A percentile compares a stretch with the other conserved stretches of the same genome.
Evolutionary conservation across 1,140 invertebrate species (phyloP).

Genomic region (Lepidurus packardi): DNA sequence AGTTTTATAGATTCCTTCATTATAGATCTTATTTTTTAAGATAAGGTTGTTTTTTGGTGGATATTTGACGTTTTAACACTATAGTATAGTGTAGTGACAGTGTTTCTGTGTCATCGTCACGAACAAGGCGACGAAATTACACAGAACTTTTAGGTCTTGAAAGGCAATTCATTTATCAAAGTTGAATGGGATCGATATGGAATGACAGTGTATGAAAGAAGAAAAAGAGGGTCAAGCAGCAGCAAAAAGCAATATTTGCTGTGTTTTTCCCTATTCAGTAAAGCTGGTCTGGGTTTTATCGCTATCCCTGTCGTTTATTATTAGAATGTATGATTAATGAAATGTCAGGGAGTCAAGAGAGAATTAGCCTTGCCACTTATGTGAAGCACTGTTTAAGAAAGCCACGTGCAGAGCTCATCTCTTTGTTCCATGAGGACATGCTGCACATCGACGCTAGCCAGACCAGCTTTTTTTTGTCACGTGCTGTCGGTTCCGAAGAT

Average conservation of each 20-base stretch:
- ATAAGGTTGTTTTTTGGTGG: no score
- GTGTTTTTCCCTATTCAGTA: neutral
- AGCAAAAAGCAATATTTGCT: neutral
- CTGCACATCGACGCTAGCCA: neutral
- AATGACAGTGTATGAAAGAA: neutral
- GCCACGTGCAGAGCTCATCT: constrained; percentile 12
- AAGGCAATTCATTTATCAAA: constrained; percentile 1
- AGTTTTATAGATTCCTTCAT: no score
- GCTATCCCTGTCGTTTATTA: neutral
- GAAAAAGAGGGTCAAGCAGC: neutral
- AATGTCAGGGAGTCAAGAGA: constrained; percentile 6
- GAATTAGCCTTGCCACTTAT: constrained; percentile 18
- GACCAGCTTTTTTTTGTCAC: neutral
- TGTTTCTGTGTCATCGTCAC: no score
- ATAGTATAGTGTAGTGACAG: no score
- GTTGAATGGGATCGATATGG: neutral
- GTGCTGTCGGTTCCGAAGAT: constrained; percentile 8
- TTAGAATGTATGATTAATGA: constrained; percentile 12
- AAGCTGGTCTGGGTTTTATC: neutral
- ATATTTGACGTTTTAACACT: no score
- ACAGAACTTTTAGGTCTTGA: neutral
- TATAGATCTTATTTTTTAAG: no score
- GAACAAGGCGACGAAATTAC: neutral
- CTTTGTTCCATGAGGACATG: constrained; percentile 8
- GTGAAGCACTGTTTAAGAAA: constrained; percentile 2